Percentiles rank a stretch among this genome's conserved stretches.
phyloP scores from a whole-genome alignment of 2,888 invertebrate genomes.

The Pimpla rufipes region DNA sequence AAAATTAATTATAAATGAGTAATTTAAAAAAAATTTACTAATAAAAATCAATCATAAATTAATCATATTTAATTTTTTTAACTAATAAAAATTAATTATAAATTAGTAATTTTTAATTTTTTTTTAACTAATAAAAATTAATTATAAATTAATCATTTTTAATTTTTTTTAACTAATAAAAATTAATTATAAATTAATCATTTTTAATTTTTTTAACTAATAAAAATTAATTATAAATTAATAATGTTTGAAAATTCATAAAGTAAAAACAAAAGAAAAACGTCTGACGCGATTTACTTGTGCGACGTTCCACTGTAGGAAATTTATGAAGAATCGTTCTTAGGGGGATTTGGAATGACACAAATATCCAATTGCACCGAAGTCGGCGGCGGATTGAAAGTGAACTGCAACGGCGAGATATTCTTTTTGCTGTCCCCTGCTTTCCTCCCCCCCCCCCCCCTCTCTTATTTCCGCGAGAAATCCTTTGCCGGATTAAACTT shows the following conservation, averaged over 20 bases:
- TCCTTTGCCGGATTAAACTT: slow-evolving; percentile 59
- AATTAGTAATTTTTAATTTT: too few species aligned
- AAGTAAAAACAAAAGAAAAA: neutral
- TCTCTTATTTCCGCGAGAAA: slow-evolving; percentile 17
- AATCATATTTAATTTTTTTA: too few species aligned
- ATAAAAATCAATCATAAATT: too few species aligned
- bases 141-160: too few species aligned
- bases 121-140: too few species aligned
- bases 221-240: too few species aligned
- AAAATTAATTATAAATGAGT: too few species aligned
- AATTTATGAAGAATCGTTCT: slow-evolving; percentile 10
- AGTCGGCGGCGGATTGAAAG: slow-evolving; percentile 35
- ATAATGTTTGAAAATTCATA: neutral
- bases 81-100: too few species aligned
- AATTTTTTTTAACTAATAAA: too few species aligned
- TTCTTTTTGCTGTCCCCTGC: slow-evolving; percentile 25
- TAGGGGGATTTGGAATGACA: slow-evolving; percentile 37
- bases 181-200: too few species aligned
- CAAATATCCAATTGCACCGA: slow-evolving; percentile 41
- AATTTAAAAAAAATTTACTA: too few species aligned
- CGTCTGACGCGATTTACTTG: neutral
- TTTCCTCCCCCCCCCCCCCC: neutral
- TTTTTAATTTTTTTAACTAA: too few species aligned
- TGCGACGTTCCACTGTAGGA: neutral
- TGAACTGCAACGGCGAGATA: slow-evolving; percentile 51